Base-by-base conservation (phyloP, 2,888 invertebrate species). In the Luperina testacea region DNA sequence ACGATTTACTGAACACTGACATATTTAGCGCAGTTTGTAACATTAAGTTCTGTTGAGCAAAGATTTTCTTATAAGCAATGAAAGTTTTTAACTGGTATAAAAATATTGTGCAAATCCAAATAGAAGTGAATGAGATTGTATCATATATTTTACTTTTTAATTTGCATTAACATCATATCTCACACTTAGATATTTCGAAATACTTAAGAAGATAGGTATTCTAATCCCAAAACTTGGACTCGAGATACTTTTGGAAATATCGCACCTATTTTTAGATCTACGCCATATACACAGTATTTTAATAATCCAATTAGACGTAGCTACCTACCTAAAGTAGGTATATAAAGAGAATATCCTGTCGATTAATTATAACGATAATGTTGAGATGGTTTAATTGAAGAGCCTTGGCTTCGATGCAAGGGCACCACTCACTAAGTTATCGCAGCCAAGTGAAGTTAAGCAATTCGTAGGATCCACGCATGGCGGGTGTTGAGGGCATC, bases 381-480 rank as follows among this genome's bases (percentile, higher is more conserved):
- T 86, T 79, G 70, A 85, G 84, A 84, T 87, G 77, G 78, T 82
- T 80, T 87, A 87, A 92, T 90, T 90, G 85, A 84, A 90, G 78
- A 89, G 90, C 94, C 94, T 95, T 95, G 94, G 90, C 90, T 91
- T 82, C 86, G 84, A 85, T 83, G 91, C 94, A 95, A 96, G 96
- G 96, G 90, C 88, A 87, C 89, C 89, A 86, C 87, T 92, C 91
- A 91, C 93, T 87, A 81, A 83, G 85, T 92, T 92, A 92, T 91
- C 91, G 91, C 89, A 87, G 85, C 91, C 90, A 92, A 92, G 90
- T 91, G 88, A 92, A 90, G 87, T 95, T 94, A 88, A 88, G 93
- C 92, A 95, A 94, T 89, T 72, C 65, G 73, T 90, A 92, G 96
- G 96, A 96, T 93, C 90, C 92, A 94, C 93, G 95, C 94, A 91